Evolutionary conservation across 2,797 vertebrate genomes (phyloP).

Genomic region (Lagorchestes hirsutus): DNA sequence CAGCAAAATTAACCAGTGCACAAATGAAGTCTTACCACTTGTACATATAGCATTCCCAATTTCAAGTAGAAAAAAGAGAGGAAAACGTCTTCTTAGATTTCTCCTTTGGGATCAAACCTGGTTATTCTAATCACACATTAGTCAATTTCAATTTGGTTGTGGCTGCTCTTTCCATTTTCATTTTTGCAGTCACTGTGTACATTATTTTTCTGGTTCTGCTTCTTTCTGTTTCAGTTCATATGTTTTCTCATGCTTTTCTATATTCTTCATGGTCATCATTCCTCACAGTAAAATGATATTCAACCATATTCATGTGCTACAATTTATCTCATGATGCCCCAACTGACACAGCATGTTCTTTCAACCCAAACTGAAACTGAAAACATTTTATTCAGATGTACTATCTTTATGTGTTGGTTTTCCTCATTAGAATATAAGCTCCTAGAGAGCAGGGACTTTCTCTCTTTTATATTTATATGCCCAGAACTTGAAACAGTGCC

Average conservation of each 20-base stretch:
- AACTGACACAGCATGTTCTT: neutral
- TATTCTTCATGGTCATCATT: neutral
- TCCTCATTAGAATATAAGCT: neutral
- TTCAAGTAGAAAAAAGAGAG: neutral
- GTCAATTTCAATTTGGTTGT: neutral
- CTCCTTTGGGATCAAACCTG: neutral
- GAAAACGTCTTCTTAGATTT: neutral
- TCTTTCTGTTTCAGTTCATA: neutral
- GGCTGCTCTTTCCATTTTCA: neutral
- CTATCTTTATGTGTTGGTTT: too few species aligned
- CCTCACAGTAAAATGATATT: neutral
- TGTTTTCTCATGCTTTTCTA: neutral
- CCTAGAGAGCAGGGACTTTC: neutral
- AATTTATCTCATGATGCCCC: neutral
- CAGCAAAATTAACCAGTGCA: neutral
- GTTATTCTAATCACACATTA: neutral
- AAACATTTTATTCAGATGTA: neutral
- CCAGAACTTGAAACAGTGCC: neutral
- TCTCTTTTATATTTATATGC: neutral
- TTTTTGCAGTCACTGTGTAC: neutral
- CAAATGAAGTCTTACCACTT: neutral
- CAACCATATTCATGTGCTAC: neutral
- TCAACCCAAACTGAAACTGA: neutral
- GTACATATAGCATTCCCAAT: neutral
- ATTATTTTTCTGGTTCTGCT: neutral